Evolutionary conservation across 2,888 invertebrate genomes (phyloP).

Genomic region (Cataglyphis altisquamis): DNA sequence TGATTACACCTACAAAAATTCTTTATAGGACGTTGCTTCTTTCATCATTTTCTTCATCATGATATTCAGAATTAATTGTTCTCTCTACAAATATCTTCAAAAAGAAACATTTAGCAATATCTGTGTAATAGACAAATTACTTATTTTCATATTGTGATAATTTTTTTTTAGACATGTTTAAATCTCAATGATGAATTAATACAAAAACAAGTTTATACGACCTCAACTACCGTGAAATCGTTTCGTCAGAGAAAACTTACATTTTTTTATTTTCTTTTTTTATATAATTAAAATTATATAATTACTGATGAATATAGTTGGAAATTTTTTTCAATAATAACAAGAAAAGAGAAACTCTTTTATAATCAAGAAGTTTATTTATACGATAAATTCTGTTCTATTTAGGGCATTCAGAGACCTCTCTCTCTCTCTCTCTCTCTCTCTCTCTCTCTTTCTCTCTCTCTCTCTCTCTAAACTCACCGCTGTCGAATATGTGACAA

Average conservation of each 20-base stretch:
- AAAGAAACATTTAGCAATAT: neutral
- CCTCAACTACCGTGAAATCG: neutral
- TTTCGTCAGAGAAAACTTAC: neutral
- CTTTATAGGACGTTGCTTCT: constrained; percentile 11
- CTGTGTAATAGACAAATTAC: neutral
- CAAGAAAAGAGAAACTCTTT: neutral
- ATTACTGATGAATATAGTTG: neutral
- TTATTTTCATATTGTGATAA: neutral
- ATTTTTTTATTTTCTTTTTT: neutral
- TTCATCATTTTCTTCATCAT: constrained; percentile 29
- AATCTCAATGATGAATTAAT: neutral
- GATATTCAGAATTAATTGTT: constrained; percentile 5
- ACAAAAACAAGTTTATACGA: neutral
- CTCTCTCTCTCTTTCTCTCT: neutral
- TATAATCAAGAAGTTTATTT: neutral
- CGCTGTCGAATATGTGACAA: constrained; percentile 63
- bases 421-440: neutral
- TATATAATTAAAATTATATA: neutral
- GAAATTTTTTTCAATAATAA: neutral
- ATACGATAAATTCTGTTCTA: neutral
- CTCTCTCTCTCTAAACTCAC: neutral
- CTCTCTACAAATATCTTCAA: neutral
- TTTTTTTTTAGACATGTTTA: neutral
- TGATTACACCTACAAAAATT: constrained; percentile 5
- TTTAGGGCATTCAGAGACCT: neutral